These are phyloP conservation scores for Paramormyrops hopkinsi DNA, from an alignment of 2,797 vertebrate genomes.

Conservation along the genomic window DNA sequence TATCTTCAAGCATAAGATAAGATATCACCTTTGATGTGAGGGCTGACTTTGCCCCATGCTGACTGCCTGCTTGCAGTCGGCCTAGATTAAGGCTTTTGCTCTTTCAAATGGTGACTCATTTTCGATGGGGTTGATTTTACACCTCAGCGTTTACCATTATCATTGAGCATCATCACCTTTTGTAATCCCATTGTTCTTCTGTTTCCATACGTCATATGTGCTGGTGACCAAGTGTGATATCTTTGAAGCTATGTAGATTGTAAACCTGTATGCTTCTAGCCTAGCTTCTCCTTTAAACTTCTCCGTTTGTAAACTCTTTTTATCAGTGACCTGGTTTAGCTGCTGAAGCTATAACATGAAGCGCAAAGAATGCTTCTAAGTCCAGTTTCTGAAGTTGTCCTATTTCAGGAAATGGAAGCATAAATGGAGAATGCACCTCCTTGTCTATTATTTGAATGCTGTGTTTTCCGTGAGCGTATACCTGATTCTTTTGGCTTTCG, in stretches of 20 bases:
- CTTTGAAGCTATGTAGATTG: neutral
- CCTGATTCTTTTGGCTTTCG: neutral
- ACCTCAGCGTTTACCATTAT: neutral
- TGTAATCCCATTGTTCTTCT: neutral
- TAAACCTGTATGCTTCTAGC: neutral
- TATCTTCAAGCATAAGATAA: conserved; percentile 55
- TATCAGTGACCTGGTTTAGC: conserved; percentile 31
- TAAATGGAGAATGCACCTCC: conserved; percentile 25
- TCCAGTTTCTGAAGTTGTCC: neutral
- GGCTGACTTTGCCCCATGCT: conserved; percentile 62
- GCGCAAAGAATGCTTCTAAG: conserved; percentile 6
- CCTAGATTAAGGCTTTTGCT: conserved; percentile 29
- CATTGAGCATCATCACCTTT: neutral
- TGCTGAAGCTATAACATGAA: conserved; percentile 13
- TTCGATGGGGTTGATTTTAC: neutral
- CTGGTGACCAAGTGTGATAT: neutral
- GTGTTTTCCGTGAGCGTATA: neutral
- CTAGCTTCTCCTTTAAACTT: neutral
- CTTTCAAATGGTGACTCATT: neutral
- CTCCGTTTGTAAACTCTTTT: conserved; percentile 1
- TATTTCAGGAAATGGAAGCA: conserved; percentile 25
- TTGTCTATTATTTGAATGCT: neutral
- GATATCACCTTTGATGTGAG: conserved; percentile 64
- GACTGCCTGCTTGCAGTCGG: conserved; percentile 54
- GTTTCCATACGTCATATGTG: neutral